These are phyloP conservation scores for Cyrtonyx montezumae DNA, from an alignment of 2,113 vertebrate species.

Conservation along the genomic window DNA sequence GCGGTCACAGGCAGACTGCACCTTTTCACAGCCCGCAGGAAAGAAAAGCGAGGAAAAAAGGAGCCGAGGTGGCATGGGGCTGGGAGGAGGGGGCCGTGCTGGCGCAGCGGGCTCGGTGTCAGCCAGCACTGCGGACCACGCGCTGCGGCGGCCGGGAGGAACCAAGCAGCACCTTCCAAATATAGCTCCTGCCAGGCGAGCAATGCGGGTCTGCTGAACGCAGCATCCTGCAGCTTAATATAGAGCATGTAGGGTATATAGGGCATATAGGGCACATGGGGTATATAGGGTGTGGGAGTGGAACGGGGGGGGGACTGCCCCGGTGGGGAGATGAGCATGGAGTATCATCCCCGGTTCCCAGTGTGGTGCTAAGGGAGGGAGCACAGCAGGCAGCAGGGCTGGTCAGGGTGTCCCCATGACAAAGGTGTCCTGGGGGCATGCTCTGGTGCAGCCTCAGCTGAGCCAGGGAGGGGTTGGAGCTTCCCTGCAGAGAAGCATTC, in stretches of 20 bases:
- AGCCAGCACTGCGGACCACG: neutral
- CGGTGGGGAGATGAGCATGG: accelerated
- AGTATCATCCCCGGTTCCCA: neutral
- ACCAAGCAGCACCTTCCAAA: slow-evolving; percentile 16
- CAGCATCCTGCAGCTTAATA: neutral
- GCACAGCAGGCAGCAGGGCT: neutral
- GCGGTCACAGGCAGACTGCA: slow-evolving; percentile 58
- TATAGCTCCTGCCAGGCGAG: neutral
- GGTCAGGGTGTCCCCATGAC: neutral
- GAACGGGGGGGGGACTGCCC: neutral
- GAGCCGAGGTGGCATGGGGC: neutral
- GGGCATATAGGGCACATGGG: neutral
- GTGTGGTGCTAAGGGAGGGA: neutral
- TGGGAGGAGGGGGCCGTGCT: neutral
- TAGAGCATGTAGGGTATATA: neutral
- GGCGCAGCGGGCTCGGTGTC: neutral
- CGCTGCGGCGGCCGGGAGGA: neutral
- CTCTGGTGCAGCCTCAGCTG: neutral
- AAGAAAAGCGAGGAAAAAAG: neutral
- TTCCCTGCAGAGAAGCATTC: accelerated
- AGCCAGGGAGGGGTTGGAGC: accelerated
- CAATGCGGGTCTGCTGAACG: neutral
- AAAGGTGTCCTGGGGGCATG: accelerated
- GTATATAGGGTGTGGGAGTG: neutral
- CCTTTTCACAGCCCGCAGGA: slow-evolving; percentile 59